Percentiles rank a stretch among this genome's conserved stretches.
Conservation (phyloP, 2,797 vertebrate genomes). For the Uromys caudimaculatus region DNA sequence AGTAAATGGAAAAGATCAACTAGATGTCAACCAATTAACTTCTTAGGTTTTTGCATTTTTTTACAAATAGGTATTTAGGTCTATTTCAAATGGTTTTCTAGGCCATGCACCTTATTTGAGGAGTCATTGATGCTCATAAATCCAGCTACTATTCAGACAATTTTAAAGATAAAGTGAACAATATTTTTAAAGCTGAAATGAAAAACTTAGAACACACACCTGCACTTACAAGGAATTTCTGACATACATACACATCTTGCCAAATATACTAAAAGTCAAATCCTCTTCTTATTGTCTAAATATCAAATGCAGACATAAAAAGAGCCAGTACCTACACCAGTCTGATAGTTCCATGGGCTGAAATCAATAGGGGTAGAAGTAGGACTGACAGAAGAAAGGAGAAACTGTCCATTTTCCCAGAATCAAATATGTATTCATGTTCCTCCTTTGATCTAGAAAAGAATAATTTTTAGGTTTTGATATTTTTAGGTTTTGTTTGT, state of each 20-base stretch:
- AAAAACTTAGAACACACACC: not conserved
- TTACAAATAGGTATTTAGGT: not conserved
- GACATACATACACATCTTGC: not conserved
- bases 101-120: not conserved
- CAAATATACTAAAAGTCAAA: not conserved
- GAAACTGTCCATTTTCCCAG: not conserved
- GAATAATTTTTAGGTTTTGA: not conserved
- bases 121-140: not conserved
- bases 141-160: not conserved
- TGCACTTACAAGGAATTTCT: not conserved
- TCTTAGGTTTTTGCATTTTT: not conserved
- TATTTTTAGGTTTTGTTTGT: not conserved
- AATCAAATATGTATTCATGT: not conserved
- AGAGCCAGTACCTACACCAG: accelerated
- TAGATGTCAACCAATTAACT: not conserved
- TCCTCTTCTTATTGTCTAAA: not conserved
- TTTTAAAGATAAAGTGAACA: not conserved
- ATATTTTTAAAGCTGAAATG: not conserved
- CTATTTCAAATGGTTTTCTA: constrained; percentile 20
- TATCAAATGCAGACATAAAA: not conserved
- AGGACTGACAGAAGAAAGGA: not conserved
- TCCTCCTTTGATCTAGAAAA: not conserved
- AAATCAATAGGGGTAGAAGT: not conserved
- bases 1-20: not conserved
- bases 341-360: not conserved